A percentile compares a stretch with the other conserved stretches of the same genome.
Evolutionary conservation across 2,797 vertebrate species (phyloP).

Genomic region (Hydrolagus colliei): DNA sequence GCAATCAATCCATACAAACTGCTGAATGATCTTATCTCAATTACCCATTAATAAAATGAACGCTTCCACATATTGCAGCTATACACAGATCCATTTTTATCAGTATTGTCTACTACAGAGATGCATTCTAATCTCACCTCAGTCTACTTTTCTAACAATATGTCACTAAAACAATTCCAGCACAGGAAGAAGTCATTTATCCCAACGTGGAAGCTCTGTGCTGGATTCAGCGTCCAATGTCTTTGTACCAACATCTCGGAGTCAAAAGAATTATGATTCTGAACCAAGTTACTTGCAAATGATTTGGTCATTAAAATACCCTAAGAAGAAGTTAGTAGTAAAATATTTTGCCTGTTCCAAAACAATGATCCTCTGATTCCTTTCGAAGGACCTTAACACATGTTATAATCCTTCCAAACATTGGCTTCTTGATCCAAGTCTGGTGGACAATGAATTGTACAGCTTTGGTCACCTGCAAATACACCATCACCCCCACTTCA

Average conservation of each 20-base stretch:
- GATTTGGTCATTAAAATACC: not conserved
- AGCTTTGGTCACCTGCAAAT: not conserved
- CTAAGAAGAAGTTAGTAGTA: not conserved
- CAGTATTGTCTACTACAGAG: not conserved
- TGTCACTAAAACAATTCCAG: no score
- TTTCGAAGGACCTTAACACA: not conserved
- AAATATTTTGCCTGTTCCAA: not conserved
- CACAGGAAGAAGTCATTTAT: no score
- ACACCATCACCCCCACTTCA: not conserved
- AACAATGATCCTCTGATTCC: not conserved
- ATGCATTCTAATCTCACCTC: no score
- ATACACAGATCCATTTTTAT: not conserved
- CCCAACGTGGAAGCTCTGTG: no score
- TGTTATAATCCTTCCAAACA: no score
- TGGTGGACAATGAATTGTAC: not conserved
- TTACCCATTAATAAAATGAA: slow-evolving; percentile 23
- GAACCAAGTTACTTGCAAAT: no score
- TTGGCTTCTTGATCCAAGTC: not conserved
- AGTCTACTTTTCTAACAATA: no score
- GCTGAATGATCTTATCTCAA: slow-evolving; percentile 23
- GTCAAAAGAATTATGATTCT: not conserved
- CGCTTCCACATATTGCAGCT: slow-evolving; percentile 4
- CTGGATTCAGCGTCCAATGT: no score
- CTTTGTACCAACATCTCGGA: not conserved
- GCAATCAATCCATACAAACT: slow-evolving; percentile 16